Evolutionary conservation across 2,797 vertebrate species (phyloP).

Genomic region (Lithobates pipiens): DNA sequence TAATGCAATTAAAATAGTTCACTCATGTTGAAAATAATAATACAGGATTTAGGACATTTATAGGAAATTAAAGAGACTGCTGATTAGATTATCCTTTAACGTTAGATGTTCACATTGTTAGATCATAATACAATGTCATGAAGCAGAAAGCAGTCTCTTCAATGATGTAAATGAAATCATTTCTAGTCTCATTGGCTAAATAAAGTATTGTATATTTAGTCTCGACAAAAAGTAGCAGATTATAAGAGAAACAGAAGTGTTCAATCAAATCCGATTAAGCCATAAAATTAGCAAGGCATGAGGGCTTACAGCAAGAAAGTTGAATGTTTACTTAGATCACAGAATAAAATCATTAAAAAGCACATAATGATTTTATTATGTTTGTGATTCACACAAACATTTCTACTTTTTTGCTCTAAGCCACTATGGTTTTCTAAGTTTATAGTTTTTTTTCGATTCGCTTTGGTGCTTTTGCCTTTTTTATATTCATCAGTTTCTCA

Average conservation of each 20-base stretch:
- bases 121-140: neutral
- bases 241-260: constrained; percentile 46
- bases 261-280: constrained; percentile 47
- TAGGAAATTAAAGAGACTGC: neutral
- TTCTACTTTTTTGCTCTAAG: constrained; percentile 38
- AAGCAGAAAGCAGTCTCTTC: neutral
- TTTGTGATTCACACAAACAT: constrained; percentile 35
- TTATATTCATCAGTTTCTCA: constrained; percentile 35
- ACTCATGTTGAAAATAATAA: neutral
- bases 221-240: constrained; percentile 29
- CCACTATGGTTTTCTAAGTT: constrained; percentile 22
- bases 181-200: constrained; percentile 14
- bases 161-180: neutral
- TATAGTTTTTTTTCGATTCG: constrained; percentile 34
- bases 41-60: neutral
- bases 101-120: neutral
- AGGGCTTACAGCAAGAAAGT: constrained; percentile 35
- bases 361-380: constrained; percentile 49
- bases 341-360: constrained; percentile 53
- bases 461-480: constrained; percentile 39
- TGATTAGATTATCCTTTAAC: neutral
- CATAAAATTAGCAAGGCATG: constrained; percentile 50
- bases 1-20: neutral
- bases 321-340: constrained; percentile 41
- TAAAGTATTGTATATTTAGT: constrained; percentile 21